Evolutionary conservation across 2,113 vertebrate species (phyloP), one percentile per base, ranked within the genome.

Genomic region (Microcebus murinus): DNA sequence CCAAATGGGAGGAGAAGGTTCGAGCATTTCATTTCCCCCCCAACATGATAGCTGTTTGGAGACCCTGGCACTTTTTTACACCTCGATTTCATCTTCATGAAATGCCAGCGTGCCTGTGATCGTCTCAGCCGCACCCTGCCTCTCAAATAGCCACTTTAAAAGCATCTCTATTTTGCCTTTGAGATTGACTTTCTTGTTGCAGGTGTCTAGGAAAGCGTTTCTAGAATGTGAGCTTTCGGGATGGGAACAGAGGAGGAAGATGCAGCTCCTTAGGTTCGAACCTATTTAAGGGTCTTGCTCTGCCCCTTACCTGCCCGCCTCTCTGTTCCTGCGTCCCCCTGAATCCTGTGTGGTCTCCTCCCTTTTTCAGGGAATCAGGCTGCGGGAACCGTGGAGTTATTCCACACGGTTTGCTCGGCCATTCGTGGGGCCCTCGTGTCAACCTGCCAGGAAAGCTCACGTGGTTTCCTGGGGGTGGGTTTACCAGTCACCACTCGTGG

Each of bases 31-130:
- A 65, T 34, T 9, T 71, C 2, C 4, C 3, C 1, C 9, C 70
- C 23, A 52, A 50, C 55, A 29, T 39, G 84, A 70, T 0, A 17
- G 45, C 52, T 97, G 73, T 93, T n/a, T 15, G 20, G 93, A 71
- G 67, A 86, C 74, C 80, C 39, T 67, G 17, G 4, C 84, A 73
- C 36, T 65, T 81, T 65, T 81, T 77, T 31, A 20, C 48, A 42
- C 36, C 45, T 4, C 65, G 85, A 73, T 48, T 70, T 96, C 36
- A n/a, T n/a, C 92, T 20, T 95, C 17, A n/a, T 85, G 68, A 81
- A 95, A 36, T 2, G 48, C 1, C 45, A 21, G 7, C 3, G 10
- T 39, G 5, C 45, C 7, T 52, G 6, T 65, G 61, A 36, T 45
- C 1, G 0, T 70, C 71, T 86, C 42, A 31, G 14, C 15, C 9